phyloP scores from a whole-genome alignment of 1,140 invertebrate genomes.

The Chrysomallon squamiferum region DNA sequence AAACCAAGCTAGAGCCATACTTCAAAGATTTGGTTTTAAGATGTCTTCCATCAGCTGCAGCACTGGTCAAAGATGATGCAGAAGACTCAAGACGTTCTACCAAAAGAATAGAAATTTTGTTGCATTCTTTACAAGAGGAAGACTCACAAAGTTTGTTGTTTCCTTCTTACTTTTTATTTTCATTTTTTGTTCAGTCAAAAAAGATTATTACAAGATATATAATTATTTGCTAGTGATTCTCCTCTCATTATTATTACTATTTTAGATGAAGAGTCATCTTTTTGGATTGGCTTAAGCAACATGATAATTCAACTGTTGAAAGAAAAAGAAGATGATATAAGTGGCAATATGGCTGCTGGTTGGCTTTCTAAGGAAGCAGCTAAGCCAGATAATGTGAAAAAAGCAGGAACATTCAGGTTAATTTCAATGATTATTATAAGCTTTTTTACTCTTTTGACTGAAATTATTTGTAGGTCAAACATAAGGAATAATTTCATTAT shows the following conservation, averaged over 20 bases:
- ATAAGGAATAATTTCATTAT: not conserved
- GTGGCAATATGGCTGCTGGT: slow-evolving; percentile 3
- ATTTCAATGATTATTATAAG: too few relatives aligned
- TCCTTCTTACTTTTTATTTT: too few relatives aligned
- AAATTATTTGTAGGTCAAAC: too few relatives aligned
- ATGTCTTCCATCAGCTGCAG: slow-evolving; percentile 35
- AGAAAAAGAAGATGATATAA: slow-evolving; percentile 35
- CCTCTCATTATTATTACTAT: too few relatives aligned
- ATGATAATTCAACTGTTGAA: slow-evolving; percentile 20
- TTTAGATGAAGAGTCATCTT: too few relatives aligned
- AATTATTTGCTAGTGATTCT: too few relatives aligned
- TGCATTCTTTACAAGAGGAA: too few relatives aligned
- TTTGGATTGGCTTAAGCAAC: not conserved
- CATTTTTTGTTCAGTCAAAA: too few relatives aligned
- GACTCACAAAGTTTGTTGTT: too few relatives aligned
- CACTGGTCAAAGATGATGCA: slow-evolving; percentile 39
- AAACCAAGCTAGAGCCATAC: not conserved
- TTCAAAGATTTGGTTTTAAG: slow-evolving; percentile 10
- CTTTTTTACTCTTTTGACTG: too few relatives aligned
- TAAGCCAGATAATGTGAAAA: slow-evolving; percentile 32
- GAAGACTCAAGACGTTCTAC: slow-evolving; percentile 23
- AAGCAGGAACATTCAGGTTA: slow-evolving; percentile 43
- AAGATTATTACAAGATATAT: too few relatives aligned
- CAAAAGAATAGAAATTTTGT: not conserved
- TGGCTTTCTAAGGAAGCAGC: slow-evolving; percentile 42